Conservation (phyloP, 2,888 invertebrate genomes). For the Eutolmus rufibarbis region DNA sequence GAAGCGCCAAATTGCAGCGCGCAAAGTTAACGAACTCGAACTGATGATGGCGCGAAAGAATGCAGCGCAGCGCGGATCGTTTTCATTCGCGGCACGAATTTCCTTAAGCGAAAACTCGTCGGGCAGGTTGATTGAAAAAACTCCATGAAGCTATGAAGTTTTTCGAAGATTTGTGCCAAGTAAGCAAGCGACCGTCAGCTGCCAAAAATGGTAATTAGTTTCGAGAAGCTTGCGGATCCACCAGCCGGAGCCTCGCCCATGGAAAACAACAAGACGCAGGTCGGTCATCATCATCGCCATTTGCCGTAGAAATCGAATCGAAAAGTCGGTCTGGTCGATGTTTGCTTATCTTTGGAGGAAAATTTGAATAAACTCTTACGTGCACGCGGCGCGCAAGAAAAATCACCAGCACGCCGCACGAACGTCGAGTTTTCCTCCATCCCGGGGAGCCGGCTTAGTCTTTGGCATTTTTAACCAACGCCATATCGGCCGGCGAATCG, state of each 20-base stretch:
- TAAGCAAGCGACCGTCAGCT: background rate
- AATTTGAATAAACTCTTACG: background rate
- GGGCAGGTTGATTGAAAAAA: background rate
- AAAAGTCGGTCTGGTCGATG: background rate
- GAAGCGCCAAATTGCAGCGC: background rate
- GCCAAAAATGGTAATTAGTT: background rate
- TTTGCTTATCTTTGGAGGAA: background rate
- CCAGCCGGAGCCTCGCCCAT: background rate
- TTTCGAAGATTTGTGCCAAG: background rate
- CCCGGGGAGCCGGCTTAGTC: background rate
- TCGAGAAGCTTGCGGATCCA: background rate
- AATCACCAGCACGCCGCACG: background rate
- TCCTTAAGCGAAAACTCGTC: background rate
- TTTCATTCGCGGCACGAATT: background rate
- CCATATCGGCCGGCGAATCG: background rate
- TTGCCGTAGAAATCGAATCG: background rate
- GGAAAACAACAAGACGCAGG: background rate
- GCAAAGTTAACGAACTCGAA: background rate
- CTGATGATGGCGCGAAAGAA: background rate
- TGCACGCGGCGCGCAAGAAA: background rate
- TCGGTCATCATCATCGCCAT: background rate
- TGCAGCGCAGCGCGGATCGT: background rate
- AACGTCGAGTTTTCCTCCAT: background rate
- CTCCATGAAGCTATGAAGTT: background rate
- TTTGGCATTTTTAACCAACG: background rate